phyloP scores from a whole-genome alignment of 2,113 vertebrate genomes.

The Syrrhaptes paradoxus region DNA sequence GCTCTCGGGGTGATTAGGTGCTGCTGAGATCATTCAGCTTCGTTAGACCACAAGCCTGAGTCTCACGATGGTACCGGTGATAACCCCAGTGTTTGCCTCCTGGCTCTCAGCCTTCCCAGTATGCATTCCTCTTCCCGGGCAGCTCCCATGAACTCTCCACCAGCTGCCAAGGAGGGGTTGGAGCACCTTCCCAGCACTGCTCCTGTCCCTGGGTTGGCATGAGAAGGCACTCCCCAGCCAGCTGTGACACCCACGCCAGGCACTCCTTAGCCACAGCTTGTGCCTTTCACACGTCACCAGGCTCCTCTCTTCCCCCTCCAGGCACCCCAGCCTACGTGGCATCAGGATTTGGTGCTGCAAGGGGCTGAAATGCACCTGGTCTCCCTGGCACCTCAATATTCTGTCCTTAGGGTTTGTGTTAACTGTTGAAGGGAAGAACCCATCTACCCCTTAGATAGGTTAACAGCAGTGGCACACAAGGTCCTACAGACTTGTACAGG shows the following conservation, averaged over 20 bases:
- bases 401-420: not conserved
- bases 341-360: not conserved
- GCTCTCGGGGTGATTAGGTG: not conserved
- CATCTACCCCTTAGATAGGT: not conserved
- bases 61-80: conserved; percentile 37
- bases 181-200: not conserved
- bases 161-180: not conserved
- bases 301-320: not conserved
- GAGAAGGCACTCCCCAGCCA: not conserved
- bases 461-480: not conserved
- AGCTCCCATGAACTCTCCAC: not conserved
- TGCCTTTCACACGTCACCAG: not conserved
- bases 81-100: conserved; percentile 25
- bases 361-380: not conserved
- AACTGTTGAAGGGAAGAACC: not conserved
- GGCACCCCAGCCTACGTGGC: not conserved
- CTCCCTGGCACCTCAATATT: not conserved
- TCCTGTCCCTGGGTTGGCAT: not conserved
- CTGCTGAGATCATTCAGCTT: conserved; percentile 8
- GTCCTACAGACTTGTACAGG: not conserved
- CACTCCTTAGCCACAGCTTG: not conserved
- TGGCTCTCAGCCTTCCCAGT: not conserved
- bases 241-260: not conserved
- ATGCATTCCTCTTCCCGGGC: not conserved
- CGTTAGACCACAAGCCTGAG: conserved; percentile 38